phyloP scores from a whole-genome alignment of 23 tunicate species.

The Aplidium turbinatum region DNA sequence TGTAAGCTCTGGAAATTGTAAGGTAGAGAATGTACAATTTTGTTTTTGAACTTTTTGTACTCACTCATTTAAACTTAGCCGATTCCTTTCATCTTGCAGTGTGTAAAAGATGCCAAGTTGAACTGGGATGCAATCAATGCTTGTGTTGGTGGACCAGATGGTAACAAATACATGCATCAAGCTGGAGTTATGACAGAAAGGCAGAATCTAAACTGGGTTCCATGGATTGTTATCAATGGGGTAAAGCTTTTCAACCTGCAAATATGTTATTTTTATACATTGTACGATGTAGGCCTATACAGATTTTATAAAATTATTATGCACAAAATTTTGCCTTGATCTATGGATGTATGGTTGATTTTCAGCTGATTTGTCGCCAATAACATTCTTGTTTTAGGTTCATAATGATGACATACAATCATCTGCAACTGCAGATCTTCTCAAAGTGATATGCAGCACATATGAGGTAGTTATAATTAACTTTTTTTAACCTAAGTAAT shows the following conservation, averaged over 20 bases:
- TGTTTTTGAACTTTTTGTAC: too few relatives aligned
- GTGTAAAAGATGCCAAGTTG: not conserved
- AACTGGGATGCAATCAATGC: constrained; percentile 1
- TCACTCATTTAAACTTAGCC: too few relatives aligned
- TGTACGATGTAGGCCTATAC: too few relatives aligned
- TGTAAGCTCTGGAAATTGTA: too few relatives aligned
- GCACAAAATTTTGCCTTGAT: too few relatives aligned
- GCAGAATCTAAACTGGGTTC: constrained; percentile 47
- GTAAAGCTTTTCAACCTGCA: constrained; percentile 36
- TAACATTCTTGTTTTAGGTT: not conserved
- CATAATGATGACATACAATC: constrained; percentile 24
- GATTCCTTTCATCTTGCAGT: not conserved
- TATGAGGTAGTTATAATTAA: not conserved
- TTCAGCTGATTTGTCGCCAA: too few relatives aligned
- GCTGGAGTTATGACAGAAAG: constrained; percentile 50
- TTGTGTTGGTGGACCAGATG: constrained; percentile 11
- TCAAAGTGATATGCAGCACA: not conserved
- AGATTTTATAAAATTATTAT: too few relatives aligned
- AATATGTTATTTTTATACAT: too few relatives aligned
- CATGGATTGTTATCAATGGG: constrained; percentile 67
- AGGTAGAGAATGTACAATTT: too few relatives aligned
- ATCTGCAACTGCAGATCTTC: not conserved
- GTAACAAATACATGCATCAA: not conserved
- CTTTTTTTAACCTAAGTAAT: too few relatives aligned
- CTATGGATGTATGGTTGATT: too few relatives aligned